phyloP scores from a whole-genome alignment of 2,113 vertebrate species.

The Mormoops blainvillei region DNA sequence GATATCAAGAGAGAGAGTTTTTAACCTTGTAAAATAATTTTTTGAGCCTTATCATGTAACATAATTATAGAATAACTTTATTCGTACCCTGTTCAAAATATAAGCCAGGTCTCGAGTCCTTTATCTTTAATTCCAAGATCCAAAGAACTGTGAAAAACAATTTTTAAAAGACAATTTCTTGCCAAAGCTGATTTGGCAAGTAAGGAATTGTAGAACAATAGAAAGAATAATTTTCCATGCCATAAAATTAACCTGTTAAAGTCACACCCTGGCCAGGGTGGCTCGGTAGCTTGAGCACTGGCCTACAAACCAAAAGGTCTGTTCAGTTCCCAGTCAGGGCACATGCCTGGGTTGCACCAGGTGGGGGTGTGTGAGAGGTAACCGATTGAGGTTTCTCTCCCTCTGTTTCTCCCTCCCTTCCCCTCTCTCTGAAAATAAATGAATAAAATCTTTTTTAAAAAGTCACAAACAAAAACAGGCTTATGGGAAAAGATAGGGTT shows the following conservation, averaged over 20 bases:
- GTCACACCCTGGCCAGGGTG: background rate
- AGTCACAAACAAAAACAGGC: background rate
- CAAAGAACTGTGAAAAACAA: background rate
- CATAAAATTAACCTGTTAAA: conserved; percentile 30
- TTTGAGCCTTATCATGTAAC: background rate
- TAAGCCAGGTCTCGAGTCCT: background rate
- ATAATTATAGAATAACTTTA: background rate
- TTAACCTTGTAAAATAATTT: background rate
- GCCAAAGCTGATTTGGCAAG: background rate
- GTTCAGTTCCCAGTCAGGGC: too few relatives aligned
- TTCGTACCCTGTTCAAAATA: background rate
- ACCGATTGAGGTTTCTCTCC: too few relatives aligned
- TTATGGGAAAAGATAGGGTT: background rate
- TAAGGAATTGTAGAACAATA: background rate
- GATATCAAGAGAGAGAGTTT: background rate
- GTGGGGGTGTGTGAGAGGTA: too few relatives aligned
- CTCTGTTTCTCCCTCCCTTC: too few relatives aligned
- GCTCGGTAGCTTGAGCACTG: too few relatives aligned
- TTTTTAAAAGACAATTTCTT: background rate
- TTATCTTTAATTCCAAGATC: background rate
- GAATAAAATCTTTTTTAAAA: too few relatives aligned
- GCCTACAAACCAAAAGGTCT: too few relatives aligned
- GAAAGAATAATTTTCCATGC: background rate
- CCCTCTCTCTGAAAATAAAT: too few relatives aligned
- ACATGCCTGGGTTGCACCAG: too few relatives aligned